A percentile compares a stretch with the other conserved stretches of the same genome.
These are phyloP conservation scores for Agonopterix subpropinquella DNA, from an alignment of 2,888 invertebrate species.

Conservation along the genomic window DNA sequence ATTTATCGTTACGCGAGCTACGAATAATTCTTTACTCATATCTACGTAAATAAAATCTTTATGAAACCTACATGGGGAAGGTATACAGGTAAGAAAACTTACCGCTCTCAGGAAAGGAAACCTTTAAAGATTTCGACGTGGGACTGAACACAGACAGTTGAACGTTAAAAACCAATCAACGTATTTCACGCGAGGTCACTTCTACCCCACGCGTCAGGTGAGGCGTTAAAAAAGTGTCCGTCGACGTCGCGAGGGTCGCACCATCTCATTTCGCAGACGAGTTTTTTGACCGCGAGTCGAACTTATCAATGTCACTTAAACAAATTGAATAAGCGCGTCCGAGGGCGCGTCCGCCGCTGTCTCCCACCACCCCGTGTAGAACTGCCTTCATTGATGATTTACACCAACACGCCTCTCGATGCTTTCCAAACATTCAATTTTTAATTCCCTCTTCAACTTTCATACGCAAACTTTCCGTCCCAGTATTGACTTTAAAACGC, in stretches of 20 bases:
- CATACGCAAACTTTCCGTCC: constrained; percentile 4
- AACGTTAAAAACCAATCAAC: constrained; percentile 61
- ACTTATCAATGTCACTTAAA: constrained; percentile 74
- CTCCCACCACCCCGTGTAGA: constrained; percentile 18
- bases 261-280: constrained; percentile 61
- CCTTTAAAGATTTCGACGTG: constrained; percentile 22
- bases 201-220: constrained; percentile 51
- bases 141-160: constrained; percentile 36
- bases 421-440: constrained; percentile 1
- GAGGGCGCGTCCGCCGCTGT: constrained; percentile 40
- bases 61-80: background rate
- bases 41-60: too few relatives aligned
- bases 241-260: constrained; percentile 42
- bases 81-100: constrained; percentile 18
- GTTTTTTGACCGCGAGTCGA: constrained; percentile 64
- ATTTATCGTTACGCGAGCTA: too few relatives aligned
- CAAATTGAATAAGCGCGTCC: constrained; percentile 69
- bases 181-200: constrained; percentile 51
- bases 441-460: constrained; percentile 8
- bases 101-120: constrained; percentile 16
- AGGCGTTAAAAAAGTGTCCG: constrained; percentile 55
- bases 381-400: constrained; percentile 5
- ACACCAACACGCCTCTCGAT: constrained; percentile 2
- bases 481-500: constrained; percentile 1
- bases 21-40: too few relatives aligned